Conservation (phyloP, 2,797 vertebrate species). For the Microctenopoma steveboyesi region DNA sequence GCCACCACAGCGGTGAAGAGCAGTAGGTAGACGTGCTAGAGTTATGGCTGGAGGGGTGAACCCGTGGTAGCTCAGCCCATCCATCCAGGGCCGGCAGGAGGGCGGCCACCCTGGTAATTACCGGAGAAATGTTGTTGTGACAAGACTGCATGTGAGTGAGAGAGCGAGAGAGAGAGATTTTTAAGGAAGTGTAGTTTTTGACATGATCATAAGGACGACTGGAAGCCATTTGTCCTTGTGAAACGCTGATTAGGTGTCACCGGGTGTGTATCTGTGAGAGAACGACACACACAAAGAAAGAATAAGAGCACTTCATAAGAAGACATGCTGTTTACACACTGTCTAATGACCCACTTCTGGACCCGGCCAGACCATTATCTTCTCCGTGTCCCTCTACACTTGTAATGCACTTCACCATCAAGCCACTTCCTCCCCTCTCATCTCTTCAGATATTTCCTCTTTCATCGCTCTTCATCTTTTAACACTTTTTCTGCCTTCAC, state of each 20-base stretch:
- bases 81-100: constrained; percentile 81
- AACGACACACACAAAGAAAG: constrained; percentile 43
- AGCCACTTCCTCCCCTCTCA: constrained; percentile 11
- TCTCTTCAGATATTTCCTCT: constrained; percentile 12
- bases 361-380: constrained; percentile 39
- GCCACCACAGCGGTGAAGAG: constrained; percentile 56
- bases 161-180: constrained; percentile 62
- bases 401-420: constrained; percentile 31
- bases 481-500: constrained; percentile 7
- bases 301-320: constrained; percentile 60
- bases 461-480: constrained; percentile 10
- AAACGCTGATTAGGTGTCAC: constrained; percentile 80
- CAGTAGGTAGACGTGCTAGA: constrained; percentile 69
- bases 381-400: constrained; percentile 16
- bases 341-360: constrained; percentile 70
- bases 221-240: constrained; percentile 81
- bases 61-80: constrained; percentile 78
- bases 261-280: constrained; percentile 61
- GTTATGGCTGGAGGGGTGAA: constrained; percentile 83
- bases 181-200: constrained; percentile 83
- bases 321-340: constrained; percentile 66
- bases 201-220: constrained; percentile 76
- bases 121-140: constrained; percentile 85
- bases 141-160: constrained; percentile 64
- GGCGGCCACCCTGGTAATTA: constrained; percentile 84